Conservation (phyloP, 2,797 vertebrate species). For the Telmatherina bonti region DNA sequence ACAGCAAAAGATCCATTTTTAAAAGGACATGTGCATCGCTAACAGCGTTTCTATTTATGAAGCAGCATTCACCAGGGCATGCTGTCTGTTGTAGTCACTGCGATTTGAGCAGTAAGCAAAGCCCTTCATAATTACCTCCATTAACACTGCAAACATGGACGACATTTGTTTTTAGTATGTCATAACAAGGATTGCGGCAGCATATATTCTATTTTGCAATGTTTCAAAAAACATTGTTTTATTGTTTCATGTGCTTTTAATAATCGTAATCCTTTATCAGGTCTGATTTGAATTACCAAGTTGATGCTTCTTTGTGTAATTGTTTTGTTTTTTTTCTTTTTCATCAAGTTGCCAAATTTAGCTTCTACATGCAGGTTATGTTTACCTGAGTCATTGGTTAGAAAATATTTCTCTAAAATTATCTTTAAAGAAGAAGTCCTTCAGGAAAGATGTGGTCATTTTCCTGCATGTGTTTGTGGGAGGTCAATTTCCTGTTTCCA, state of each 20-base stretch:
- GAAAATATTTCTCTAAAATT: neutral
- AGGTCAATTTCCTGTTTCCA: slow-evolving; percentile 25
- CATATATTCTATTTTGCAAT: neutral
- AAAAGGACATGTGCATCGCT: slow-evolving; percentile 37
- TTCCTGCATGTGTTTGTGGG: neutral
- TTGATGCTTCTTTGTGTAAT: neutral
- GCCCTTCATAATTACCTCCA: slow-evolving; percentile 22
- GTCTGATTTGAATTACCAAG: neutral
- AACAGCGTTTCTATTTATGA: slow-evolving; percentile 56
- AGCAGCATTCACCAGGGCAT: slow-evolving; percentile 5
- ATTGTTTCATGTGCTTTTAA: neutral
- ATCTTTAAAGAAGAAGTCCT: neutral
- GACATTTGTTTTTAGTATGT: slow-evolving; percentile 19
- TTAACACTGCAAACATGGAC: neutral
- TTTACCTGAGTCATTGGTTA: neutral
- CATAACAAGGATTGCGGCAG: neutral
- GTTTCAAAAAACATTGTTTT: neutral
- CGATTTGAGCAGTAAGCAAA: slow-evolving; percentile 18
- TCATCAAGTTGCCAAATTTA: neutral
- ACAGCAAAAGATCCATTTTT: slow-evolving; percentile 62
- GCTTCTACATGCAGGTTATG: neutral
- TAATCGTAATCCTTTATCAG: neutral
- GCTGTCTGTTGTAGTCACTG: slow-evolving; percentile 41
- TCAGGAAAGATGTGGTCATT: neutral
- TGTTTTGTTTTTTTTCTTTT: no score